Evolutionary conservation across 2,113 vertebrate genomes (phyloP).

Genomic region (Archilochus colubris): DNA sequence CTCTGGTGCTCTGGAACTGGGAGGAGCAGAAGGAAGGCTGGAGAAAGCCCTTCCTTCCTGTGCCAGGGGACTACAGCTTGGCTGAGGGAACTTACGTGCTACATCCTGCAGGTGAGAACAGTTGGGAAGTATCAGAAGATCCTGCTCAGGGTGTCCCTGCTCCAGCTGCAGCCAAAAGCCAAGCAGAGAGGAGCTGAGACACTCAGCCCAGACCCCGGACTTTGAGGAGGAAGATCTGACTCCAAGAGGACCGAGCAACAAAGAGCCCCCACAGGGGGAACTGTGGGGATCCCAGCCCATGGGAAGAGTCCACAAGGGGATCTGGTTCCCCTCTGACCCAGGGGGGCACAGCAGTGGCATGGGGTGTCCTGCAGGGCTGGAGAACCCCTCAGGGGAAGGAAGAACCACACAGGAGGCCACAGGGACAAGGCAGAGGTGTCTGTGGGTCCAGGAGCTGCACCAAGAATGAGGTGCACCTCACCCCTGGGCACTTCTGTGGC

Average conservation of each 20-base stretch:
- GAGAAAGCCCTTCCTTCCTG: neutral
- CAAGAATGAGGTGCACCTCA: neutral
- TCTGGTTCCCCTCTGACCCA: neutral
- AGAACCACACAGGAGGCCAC: no score
- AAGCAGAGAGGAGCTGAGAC: neutral
- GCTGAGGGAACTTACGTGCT: neutral
- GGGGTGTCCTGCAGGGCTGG: neutral
- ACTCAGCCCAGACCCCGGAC: fast-evolving
- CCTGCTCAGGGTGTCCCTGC: neutral
- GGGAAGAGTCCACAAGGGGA: fast-evolving
- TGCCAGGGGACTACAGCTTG: neutral
- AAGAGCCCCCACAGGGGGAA: neutral
- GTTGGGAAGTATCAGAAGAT: neutral
- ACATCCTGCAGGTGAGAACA: neutral
- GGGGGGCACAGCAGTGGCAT: neutral
- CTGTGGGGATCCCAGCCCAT: neutral
- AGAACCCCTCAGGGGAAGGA: neutral
- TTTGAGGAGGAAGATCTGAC: neutral
- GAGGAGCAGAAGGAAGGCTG: neutral
- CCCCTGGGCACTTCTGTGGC: neutral
- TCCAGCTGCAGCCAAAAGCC: neutral
- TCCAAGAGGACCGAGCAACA: neutral
- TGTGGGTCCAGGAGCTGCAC: neutral
- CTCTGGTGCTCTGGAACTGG: neutral
- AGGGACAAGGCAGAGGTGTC: neutral